Conservation (phyloP, 2,888 invertebrate species). For the Cephus rjabovi region DNA sequence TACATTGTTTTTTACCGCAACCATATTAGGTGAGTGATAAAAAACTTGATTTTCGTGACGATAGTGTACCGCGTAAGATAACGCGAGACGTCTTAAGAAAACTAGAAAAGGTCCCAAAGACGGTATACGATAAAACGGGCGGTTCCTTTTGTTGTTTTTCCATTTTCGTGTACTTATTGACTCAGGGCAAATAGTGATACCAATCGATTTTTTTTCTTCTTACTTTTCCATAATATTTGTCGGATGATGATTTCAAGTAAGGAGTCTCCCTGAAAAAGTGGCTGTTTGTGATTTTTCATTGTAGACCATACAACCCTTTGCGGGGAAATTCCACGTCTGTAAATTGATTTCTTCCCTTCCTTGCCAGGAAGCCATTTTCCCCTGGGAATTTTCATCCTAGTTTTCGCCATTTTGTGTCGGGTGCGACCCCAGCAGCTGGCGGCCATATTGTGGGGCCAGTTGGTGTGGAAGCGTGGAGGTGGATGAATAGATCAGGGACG, state of each 20-base stretch:
- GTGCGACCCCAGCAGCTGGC: constrained; percentile 49
- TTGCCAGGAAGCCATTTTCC: not conserved
- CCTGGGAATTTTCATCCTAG: constrained; percentile 29
- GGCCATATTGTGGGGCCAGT: constrained; percentile 58
- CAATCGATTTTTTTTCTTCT: not conserved
- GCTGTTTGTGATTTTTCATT: constrained; percentile 39
- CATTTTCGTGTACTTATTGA: not conserved
- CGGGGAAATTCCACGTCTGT: constrained; percentile 19
- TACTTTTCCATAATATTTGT: not conserved
- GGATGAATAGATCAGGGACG: not conserved
- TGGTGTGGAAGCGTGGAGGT: not conserved
- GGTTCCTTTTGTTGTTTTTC: not conserved
- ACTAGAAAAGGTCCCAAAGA: constrained; percentile 7
- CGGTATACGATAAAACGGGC: not conserved
- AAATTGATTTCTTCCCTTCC: too few relatives aligned
- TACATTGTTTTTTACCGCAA: constrained; percentile 32
- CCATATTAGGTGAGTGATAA: constrained; percentile 38
- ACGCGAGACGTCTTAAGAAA: constrained; percentile 10
- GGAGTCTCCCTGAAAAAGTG: constrained; percentile 32
- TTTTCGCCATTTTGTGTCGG: constrained; percentile 62
- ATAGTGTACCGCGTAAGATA: not conserved
- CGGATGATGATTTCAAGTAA: too few relatives aligned
- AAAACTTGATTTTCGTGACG: not conserved
- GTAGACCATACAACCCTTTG: constrained; percentile 38
- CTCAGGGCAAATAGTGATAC: not conserved